Base-by-base conservation (phyloP, 2,888 invertebrate genomes). In the Anorthoa munda region DNA sequence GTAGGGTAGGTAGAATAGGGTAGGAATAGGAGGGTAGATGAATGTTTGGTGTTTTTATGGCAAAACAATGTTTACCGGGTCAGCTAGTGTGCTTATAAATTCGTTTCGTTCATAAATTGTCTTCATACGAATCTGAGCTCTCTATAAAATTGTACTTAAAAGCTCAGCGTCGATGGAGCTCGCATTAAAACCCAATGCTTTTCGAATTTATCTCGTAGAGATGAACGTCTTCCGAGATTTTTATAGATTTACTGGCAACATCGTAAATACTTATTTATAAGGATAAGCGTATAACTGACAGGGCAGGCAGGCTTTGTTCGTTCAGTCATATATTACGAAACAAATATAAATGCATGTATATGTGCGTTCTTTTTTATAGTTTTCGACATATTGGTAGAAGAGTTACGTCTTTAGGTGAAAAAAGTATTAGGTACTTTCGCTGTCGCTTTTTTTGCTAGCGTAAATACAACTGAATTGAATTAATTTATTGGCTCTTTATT, bases 201-300 rank as follows among this genome's bases (percentile, higher is more conserved):
- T 81, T 75, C 71, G 66, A 70, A 71, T 75, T 75, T 68, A 84
- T 75, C 63, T 65, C 56, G 51, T 46, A 63, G 56, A 74, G 74
- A 75, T 70, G 77, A 77, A 77, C 59, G 81, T 56, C 66, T 74
- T 77, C 66, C 69, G 58, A 65, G 72, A 71, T 71, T 75, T 83
- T 77, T 66, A 69, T 71, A 77, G 64, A 81, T 84, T 82, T 81
- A 82, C 77, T 72, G 65, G 63, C 70, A 67, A 72, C 74, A 72
- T 77, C 70, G 77, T 75, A 75, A 75, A 75, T 75, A 56, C 72
- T 81, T 81, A 81, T 81, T 72, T 77, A 68, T 84, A 63, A 66
- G 69, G 67, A 68, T 70, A 58, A 83, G 59, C 58, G 23, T 56
- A 68, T 74, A 67, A 77, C 76, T 74, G 71, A 74, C 66, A 67